A percentile compares a stretch with the other conserved stretches of the same genome.
Evolutionary conservation across 2,797 vertebrate genomes (phyloP).

Genomic region (Pangasius krempfi): DNA sequence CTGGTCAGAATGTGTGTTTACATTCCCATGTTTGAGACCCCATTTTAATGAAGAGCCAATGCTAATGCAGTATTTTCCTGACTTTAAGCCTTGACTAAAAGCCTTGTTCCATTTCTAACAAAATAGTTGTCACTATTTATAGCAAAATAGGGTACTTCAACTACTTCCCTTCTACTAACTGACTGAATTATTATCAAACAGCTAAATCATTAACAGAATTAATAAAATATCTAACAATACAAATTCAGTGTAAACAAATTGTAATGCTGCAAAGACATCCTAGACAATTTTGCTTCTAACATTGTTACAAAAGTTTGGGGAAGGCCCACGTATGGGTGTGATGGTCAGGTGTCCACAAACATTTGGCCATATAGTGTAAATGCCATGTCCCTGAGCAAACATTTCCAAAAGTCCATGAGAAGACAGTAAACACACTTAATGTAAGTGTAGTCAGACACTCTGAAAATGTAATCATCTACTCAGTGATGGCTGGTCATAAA

Average conservation of each 20-base stretch:
- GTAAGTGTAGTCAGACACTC: no score
- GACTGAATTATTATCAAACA: background rate
- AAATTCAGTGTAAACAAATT: background rate
- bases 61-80: background rate
- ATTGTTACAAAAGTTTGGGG: background rate
- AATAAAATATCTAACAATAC: background rate
- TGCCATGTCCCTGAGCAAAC: background rate
- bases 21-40: background rate
- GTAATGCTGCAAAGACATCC: background rate
- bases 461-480: no score
- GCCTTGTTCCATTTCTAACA: background rate
- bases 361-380: background rate
- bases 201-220: background rate
- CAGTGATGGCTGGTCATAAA: no score
- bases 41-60: background rate
- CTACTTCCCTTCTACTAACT: background rate
- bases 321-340: background rate
- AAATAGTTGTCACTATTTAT: background rate
- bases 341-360: background rate
- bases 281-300: background rate
- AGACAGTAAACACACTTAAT: no score
- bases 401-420: background rate
- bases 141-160: background rate
- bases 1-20: background rate
- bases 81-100: background rate